phyloP scores from a whole-genome alignment of 2,797 vertebrate species.

The Tauraco hartlaubi region DNA sequence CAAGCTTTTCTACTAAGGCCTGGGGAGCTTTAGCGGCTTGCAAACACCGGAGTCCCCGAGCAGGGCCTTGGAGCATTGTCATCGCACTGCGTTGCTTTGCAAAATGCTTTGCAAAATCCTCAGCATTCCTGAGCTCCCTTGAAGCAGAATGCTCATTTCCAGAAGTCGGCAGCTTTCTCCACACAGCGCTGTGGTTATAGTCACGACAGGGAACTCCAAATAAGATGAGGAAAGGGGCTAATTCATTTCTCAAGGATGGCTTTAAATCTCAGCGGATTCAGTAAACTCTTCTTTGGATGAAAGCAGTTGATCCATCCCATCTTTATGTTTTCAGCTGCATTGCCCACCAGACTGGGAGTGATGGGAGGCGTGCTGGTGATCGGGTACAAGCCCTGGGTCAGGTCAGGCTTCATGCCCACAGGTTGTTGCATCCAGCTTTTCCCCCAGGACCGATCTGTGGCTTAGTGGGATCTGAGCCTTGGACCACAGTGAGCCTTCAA shows the following conservation, averaged over 20 bases:
- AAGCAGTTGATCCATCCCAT: not conserved
- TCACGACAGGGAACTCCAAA: not conserved
- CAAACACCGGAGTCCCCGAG: not conserved
- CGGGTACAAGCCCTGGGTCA: not conserved
- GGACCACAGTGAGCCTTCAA: not conserved
- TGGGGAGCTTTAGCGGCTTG: not conserved
- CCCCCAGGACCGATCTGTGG: not conserved
- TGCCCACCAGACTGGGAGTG: rapidly evolving
- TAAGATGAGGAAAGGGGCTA: not conserved
- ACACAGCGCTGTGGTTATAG: not conserved
- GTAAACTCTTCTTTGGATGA: not conserved
- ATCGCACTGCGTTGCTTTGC: not conserved
- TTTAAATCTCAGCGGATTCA: not conserved
- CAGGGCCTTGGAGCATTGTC: not conserved
- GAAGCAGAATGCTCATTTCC: not conserved
- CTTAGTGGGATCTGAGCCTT: not conserved
- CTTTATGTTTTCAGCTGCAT: not conserved
- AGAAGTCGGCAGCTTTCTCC: not conserved
- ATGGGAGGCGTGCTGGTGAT: not conserved
- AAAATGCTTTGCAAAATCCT: not conserved
- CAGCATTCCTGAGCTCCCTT: not conserved
- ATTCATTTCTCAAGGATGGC: not conserved
- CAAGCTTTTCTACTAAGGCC: not conserved
- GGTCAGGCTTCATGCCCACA: not conserved
- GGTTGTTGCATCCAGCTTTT: not conserved